These are phyloP conservation scores for Lordiphosa clarofinis DNA, from an alignment of 1,140 invertebrate genomes.

Conservation along the genomic window DNA sequence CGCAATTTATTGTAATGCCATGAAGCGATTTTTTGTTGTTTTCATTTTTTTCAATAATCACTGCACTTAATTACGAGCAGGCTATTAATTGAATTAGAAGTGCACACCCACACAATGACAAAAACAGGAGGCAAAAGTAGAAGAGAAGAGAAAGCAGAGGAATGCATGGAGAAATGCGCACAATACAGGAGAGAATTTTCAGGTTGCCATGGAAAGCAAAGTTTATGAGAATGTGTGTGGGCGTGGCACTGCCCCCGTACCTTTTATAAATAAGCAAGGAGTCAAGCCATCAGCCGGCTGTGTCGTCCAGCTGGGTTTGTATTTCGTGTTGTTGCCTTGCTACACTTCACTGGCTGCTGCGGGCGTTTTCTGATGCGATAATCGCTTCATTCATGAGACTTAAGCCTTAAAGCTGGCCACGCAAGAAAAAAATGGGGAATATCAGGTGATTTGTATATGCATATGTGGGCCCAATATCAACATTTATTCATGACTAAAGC, in stretches of 20 bases:
- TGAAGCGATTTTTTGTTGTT: slow-evolving; percentile 12
- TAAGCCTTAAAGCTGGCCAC: slow-evolving; percentile 41
- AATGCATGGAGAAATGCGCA: slow-evolving; percentile 21
- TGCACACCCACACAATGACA: slow-evolving; percentile 9
- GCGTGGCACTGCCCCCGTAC: not conserved
- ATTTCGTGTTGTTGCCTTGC: slow-evolving; percentile 18
- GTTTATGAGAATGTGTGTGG: slow-evolving; percentile 7
- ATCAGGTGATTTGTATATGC: slow-evolving; percentile 3
- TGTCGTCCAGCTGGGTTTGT: slow-evolving; percentile 9
- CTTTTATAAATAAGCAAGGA: slow-evolving; percentile 14
- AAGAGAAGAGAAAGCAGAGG: not conserved
- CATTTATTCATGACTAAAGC: slow-evolving; percentile 1
- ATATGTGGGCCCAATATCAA: slow-evolving; percentile 13
- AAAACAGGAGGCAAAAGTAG: not conserved
- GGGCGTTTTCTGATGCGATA: slow-evolving; percentile 24
- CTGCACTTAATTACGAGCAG: slow-evolving; percentile 45
- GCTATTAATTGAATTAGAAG: slow-evolving; percentile 50
- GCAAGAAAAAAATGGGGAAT: slow-evolving; percentile 24
- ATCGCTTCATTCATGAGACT: slow-evolving; percentile 44
- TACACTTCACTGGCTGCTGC: slow-evolving; percentile 18
- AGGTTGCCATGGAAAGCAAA: slow-evolving; percentile 25
- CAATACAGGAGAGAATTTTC: slow-evolving; percentile 12
- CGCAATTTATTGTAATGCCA: slow-evolving; percentile 35
- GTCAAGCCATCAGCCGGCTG: slow-evolving; percentile 12
- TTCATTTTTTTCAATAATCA: slow-evolving; percentile 48